Conservation (phyloP, 2,888 invertebrate species). For the Tiliacea citrago region DNA sequence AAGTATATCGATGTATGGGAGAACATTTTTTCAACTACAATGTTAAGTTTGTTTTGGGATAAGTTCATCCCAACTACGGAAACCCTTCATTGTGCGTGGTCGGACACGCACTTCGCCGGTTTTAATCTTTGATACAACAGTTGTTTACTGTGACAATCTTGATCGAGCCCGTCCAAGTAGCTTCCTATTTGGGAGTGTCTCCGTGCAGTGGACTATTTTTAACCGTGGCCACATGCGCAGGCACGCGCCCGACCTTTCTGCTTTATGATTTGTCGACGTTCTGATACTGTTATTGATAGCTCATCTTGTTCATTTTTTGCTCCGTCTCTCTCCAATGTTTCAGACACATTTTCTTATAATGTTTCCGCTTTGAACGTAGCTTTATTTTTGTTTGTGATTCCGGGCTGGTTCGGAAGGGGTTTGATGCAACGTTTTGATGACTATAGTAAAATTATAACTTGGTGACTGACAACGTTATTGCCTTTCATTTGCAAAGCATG, state of each 20-base stretch:
- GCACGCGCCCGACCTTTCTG: conserved; percentile 83
- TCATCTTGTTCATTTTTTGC: conserved; percentile 66
- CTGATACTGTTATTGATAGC: conserved; percentile 78
- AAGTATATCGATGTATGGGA: too few relatives aligned
- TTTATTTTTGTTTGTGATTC: conserved; percentile 58
- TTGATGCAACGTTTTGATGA: conserved; percentile 54
- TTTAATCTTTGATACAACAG: conserved; percentile 35
- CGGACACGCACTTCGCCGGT: too few relatives aligned
- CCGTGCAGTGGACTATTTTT: conserved; percentile 83
- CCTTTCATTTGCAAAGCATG: conserved; percentile 5
- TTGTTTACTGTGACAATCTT: conserved; percentile 67
- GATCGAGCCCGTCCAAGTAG: conserved; percentile 75
- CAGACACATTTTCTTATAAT: conserved; percentile 54
- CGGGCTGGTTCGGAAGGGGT: conserved; percentile 4
- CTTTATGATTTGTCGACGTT: conserved; percentile 82
- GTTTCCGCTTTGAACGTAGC: conserved; percentile 60
- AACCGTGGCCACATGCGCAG: conserved; percentile 79
- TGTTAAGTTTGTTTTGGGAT: too few relatives aligned
- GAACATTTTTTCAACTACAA: too few relatives aligned
- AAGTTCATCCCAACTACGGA: too few relatives aligned
- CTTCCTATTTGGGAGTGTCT: conserved; percentile 87
- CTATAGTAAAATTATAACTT: conserved; percentile 22
- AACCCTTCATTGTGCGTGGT: too few relatives aligned
- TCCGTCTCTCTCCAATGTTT: conserved; percentile 46
- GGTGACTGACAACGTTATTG: conserved; percentile 1